These are phyloP conservation scores for Zelleria hepariella DNA, from an alignment of 2,888 invertebrate genomes.

Conservation along the genomic window DNA sequence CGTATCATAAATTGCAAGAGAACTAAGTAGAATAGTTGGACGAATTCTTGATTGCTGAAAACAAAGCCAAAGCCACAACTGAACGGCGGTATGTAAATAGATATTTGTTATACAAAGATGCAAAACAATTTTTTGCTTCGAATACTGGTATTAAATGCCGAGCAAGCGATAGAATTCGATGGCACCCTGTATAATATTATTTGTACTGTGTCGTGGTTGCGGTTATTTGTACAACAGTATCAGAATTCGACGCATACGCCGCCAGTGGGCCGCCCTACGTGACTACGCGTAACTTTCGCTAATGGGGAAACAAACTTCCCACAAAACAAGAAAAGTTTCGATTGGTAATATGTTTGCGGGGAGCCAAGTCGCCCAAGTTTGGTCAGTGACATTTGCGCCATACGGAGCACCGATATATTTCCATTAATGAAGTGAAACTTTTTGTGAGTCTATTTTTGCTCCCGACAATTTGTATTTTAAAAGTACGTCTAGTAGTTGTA, in stretches of 20 bases:
- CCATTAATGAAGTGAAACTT: not conserved
- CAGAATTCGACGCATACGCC: not conserved
- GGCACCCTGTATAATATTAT: not conserved
- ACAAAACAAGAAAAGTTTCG: constrained; percentile 12
- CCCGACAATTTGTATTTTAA: not conserved
- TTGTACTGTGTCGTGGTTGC: not conserved
- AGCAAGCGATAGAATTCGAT: too few species aligned
- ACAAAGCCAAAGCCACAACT: not conserved
- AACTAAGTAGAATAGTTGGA: too few species aligned
- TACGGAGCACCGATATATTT: not conserved
- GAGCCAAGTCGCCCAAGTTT: not conserved
- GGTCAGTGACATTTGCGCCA: not conserved
- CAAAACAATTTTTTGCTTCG: not conserved
- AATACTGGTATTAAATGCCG: too few species aligned
- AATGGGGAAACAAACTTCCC: constrained; percentile 6
- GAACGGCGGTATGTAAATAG: not conserved
- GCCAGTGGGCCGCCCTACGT: constrained; percentile 4
- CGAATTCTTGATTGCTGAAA: not conserved
- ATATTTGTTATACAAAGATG: not conserved
- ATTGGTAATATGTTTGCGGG: constrained; percentile 7
- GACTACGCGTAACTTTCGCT: constrained; percentile 8
- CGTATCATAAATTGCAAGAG: too few species aligned
- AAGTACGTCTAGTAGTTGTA: not conserved
- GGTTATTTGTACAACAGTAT: not conserved
- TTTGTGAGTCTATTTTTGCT: not conserved